Base-by-base conservation (phyloP, 2,113 vertebrate genomes). In the Odocoileus hemionus region DNA sequence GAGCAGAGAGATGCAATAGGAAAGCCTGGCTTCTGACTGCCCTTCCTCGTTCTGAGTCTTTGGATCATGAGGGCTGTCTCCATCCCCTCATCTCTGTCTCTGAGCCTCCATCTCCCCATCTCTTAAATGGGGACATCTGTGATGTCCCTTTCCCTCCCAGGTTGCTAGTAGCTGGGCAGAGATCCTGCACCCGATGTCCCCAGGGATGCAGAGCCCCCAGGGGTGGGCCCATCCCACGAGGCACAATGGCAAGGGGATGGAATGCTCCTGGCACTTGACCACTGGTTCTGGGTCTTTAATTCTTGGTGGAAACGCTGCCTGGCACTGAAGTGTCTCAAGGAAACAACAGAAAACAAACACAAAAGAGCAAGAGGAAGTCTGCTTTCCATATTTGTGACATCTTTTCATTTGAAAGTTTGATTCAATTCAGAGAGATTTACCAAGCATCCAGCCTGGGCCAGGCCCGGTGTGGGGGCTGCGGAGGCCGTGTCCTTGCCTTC, bases 181-280 rank as follows among this genome's bases (percentile, higher is more conserved):
- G 55, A 19, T 28, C 70, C 6, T 2, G 43, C 36, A 23, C n/a
- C 3, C 2, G 23, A 17, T 52, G 39, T 17, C 4, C 57, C 6
- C 0, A 25, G 36, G n/a, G 43, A 36, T 10, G 58, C 43, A 60
- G 3, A 19, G 30, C 19, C 61, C 43, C 16, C 30, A 0, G 8
- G 23, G 36, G 25, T 8, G 5, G 25, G 2, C 6, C 17, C 0
- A 0, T 19, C 57, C 39, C 6, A 0, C 3, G 30, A n/a, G 2
- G 5, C 39, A 7, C 2, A 10, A 1, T 52, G 55, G 7, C 14
- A 2, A 30, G 43, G 19, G 19, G 2, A 5, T 9, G 15, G 30
- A 47, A 12, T 2, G 43, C 3, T 4, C 15, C 76, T 13, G 28
- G 8, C 78, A 13, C 4, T 64, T 30, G 64, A 17, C 36, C 14